phyloP scores from a whole-genome alignment of 2,797 vertebrate genomes.

The Glyptemys insculpta region DNA sequence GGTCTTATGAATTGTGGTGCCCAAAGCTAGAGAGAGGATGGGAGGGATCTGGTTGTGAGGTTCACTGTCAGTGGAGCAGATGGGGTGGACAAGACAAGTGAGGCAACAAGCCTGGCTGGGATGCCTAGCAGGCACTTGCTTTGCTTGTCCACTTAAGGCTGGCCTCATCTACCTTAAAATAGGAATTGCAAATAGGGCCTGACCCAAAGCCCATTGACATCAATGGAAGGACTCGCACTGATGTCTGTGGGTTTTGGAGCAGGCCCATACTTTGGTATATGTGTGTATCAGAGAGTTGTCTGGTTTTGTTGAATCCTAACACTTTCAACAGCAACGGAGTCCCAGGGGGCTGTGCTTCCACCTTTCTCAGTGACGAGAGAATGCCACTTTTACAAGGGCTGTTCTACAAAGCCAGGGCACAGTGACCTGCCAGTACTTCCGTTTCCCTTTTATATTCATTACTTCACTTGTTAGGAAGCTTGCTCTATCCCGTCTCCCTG shows the following conservation, averaged over 20 bases:
- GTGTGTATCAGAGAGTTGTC: not conserved
- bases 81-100: not conserved
- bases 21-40: not conserved
- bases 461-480: not conserved
- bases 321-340: not conserved
- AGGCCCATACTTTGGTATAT: not conserved
- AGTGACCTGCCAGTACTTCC: not conserved
- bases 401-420: not conserved
- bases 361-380: not conserved
- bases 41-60: not conserved
- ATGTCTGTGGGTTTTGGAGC: not conserved
- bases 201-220: not conserved
- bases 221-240: not conserved
- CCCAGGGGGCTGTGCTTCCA: not conserved
- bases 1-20: not conserved
- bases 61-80: not conserved
- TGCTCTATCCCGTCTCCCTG: not conserved
- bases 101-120: not conserved
- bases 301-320: not conserved
- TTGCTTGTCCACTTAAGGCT: not conserved
- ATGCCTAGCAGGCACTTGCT: not conserved
- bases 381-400: not conserved
- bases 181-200: not conserved
- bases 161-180: not conserved
- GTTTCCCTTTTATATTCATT: not conserved